These are phyloP conservation scores for Cheilosia pagana DNA, from an alignment of 2,888 invertebrate genomes.

Conservation along the genomic window DNA sequence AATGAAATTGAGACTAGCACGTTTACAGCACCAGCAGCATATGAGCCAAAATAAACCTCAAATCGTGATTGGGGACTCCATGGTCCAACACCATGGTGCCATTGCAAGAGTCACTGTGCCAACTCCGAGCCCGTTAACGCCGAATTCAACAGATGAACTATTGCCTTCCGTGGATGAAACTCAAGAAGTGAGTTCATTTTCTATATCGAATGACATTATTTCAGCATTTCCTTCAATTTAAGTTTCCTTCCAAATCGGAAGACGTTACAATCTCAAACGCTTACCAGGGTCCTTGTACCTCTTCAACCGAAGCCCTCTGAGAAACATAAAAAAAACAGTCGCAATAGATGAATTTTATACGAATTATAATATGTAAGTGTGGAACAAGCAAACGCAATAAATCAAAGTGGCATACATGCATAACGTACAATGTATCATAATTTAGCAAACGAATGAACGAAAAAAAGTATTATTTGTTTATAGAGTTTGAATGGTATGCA, in stretches of 20 bases:
- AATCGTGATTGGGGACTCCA: conserved; percentile 83
- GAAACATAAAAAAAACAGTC: conserved; percentile 55
- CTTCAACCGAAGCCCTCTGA: conserved; percentile 84
- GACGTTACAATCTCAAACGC: conserved; percentile 82
- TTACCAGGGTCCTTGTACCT: conserved; percentile 84
- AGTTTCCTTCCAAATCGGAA: conserved; percentile 68
- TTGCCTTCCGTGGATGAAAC: conserved; percentile 92
- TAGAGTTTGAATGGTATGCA: too few species aligned
- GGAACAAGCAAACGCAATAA: conserved; percentile 26
- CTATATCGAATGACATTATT: neutral
- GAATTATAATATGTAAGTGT: conserved; percentile 53
- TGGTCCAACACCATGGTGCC: conserved; percentile 79
- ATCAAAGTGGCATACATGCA: conserved; percentile 9
- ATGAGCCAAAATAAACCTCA: conserved; percentile 85
- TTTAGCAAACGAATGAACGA: neutral
- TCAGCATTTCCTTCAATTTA: conserved; percentile 12
- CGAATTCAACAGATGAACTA: conserved; percentile 92
- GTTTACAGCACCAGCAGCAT: conserved; percentile 86
- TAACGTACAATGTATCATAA: neutral
- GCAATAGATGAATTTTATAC: conserved; percentile 67
- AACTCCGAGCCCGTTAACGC: conserved; percentile 91
- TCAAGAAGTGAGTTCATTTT: conserved; percentile 86
- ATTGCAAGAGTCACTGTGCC: conserved; percentile 82
- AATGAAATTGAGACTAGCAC: conserved; percentile 90
- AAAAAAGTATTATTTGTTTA: conserved; percentile 2